A percentile compares a stretch with the other conserved stretches of the same genome.
Evolutionary conservation across 2,113 vertebrate species (phyloP).

Genomic region (Camelus bactrianus): DNA sequence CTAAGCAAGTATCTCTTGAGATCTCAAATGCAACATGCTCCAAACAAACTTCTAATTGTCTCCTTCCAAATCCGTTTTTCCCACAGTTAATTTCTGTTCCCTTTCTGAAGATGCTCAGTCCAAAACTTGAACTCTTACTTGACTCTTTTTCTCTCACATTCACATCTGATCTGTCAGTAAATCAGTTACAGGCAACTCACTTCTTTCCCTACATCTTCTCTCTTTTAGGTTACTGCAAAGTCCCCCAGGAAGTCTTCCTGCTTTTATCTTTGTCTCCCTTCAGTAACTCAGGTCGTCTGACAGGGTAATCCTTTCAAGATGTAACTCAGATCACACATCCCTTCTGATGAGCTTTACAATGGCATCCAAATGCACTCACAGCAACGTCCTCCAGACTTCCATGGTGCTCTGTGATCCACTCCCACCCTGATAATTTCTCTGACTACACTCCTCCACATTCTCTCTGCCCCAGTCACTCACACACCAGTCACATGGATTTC

Average conservation of each 20-base stretch:
- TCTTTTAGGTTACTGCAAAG: neutral
- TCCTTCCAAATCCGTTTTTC: neutral
- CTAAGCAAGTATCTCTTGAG: neutral
- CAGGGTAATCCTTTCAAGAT: constrained; percentile 5
- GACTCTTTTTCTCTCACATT: neutral
- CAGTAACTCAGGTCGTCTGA: neutral
- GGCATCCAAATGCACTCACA: neutral
- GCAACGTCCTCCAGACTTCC: neutral
- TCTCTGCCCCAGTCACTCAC: neutral
- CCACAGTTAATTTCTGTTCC: neutral
- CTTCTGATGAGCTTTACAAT: neutral
- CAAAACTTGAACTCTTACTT: neutral
- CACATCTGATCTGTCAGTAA: neutral
- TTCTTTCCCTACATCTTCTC: neutral
- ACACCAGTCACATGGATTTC: neutral
- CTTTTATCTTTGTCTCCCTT: neutral
- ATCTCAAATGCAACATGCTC: neutral
- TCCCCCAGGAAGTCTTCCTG: neutral
- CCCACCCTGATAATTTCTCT: neutral
- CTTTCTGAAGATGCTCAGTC: neutral
- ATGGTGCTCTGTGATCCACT: neutral
- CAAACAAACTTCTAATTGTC: neutral
- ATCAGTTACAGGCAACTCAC: neutral
- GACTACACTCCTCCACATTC: neutral
- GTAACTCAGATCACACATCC: neutral